Conservation (phyloP, 2,797 vertebrate genomes). For the Sternarchorhynchus goeldii region DNA sequence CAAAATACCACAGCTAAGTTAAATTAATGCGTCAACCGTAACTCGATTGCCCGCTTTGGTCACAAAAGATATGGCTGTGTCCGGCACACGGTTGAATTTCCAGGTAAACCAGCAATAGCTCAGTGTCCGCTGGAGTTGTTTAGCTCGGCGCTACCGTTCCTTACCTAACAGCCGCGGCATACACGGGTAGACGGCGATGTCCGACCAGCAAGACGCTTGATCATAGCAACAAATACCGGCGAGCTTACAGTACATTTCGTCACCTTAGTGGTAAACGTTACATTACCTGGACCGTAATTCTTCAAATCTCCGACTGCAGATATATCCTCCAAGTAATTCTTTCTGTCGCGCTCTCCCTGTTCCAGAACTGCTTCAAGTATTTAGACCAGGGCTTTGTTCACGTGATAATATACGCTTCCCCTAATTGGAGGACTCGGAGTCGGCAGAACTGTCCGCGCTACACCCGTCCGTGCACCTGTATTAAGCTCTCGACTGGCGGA, state of each 20-base stretch:
- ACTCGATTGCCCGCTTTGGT: constrained; percentile 54
- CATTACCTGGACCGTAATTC: constrained; percentile 53
- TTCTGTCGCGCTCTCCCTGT: constrained; percentile 41
- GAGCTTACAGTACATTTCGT: background rate
- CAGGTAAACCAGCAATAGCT: constrained; percentile 75
- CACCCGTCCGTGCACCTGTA: constrained; percentile 37
- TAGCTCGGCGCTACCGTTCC: constrained; percentile 12
- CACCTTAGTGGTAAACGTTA: constrained; percentile 30
- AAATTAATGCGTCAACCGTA: constrained; percentile 64
- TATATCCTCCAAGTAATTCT: constrained; percentile 54
- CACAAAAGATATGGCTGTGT: constrained; percentile 60
- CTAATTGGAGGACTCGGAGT: constrained; percentile 71
- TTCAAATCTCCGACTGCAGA: constrained; percentile 43
- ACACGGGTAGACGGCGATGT: constrained; percentile 26
- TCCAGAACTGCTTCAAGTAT: constrained; percentile 62
- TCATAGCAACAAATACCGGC: constrained; percentile 28
- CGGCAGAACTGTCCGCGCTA: constrained; percentile 25
- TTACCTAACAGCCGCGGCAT: constrained; percentile 40
- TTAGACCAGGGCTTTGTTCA: constrained; percentile 73
- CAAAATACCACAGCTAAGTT: constrained; percentile 71
- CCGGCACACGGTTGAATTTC: constrained; percentile 66
- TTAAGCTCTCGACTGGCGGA: constrained; percentile 26
- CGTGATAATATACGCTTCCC: constrained; percentile 67
- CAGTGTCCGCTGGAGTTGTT: constrained; percentile 39
- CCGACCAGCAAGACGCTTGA: constrained; percentile 29